A percentile compares a stretch with the other conserved stretches of the same genome.
phyloP scores from a whole-genome alignment of 2,113 vertebrate species.

The Empidonax alnorum region DNA sequence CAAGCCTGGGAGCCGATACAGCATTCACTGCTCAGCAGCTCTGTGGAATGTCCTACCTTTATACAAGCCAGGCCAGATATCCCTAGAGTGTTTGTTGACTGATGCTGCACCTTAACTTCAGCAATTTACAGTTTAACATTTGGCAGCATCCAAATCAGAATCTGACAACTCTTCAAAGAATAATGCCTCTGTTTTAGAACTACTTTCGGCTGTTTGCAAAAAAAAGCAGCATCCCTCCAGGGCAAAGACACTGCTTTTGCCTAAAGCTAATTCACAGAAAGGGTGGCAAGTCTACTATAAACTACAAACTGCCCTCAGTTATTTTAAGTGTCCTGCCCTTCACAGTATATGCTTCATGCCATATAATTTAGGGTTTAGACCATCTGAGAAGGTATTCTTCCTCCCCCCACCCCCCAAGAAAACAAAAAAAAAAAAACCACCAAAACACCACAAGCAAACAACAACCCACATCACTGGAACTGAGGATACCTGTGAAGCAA shows the following conservation, averaged over 20 bases:
- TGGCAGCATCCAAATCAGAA: not conserved
- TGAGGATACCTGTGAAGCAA: not conserved
- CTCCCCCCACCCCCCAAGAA: not conserved
- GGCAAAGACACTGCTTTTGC: not conserved
- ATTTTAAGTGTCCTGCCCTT: not conserved
- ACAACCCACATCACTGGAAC: not conserved
- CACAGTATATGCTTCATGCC: not conserved
- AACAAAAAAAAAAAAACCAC: not conserved
- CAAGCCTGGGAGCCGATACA: accelerated
- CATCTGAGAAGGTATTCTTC: not conserved
- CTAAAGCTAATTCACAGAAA: not conserved
- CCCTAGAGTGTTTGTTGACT: not conserved
- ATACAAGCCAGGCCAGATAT: not conserved
- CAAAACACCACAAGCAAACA: not conserved
- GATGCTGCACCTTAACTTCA: not conserved
- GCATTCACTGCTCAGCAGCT: not conserved
- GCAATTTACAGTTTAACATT: not conserved
- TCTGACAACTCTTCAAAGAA: not conserved
- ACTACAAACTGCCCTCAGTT: not conserved
- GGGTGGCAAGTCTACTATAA: not conserved
- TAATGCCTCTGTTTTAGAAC: not conserved
- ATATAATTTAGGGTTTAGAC: not conserved
- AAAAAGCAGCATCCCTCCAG: not conserved
- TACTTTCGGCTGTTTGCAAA: not conserved
- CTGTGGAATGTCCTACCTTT: not conserved